These are phyloP conservation scores for Semaprochilodus insignis DNA, from an alignment of 2,797 vertebrate genomes.

Conservation along the genomic window DNA sequence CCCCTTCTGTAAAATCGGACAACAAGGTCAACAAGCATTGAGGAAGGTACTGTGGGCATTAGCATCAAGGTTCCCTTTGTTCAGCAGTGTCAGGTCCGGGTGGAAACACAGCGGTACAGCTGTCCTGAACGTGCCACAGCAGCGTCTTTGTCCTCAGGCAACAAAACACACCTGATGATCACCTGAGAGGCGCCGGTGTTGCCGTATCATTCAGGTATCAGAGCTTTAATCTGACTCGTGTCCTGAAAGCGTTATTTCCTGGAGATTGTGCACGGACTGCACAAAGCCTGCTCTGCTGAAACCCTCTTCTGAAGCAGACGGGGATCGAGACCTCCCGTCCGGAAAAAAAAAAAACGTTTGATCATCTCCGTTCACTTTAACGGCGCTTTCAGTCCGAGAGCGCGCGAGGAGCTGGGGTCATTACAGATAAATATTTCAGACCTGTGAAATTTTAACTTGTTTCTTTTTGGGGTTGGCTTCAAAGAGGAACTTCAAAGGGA, in stretches of 20 bases:
- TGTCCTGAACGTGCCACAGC: not conserved
- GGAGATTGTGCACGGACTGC: not conserved
- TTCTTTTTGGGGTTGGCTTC: slow-evolving; percentile 74
- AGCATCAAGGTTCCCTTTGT: not conserved
- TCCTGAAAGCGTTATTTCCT: not conserved
- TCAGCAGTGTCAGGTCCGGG: not conserved
- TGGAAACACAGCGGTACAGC: not conserved
- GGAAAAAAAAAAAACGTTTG: slow-evolving; percentile 42
- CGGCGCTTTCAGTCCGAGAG: slow-evolving; percentile 49
- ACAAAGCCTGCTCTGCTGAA: not conserved
- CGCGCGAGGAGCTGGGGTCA: slow-evolving; percentile 76
- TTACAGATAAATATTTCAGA: slow-evolving; percentile 81
- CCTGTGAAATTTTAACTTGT: slow-evolving; percentile 75
- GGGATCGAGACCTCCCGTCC: not conserved
- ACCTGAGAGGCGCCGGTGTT: slow-evolving; percentile 11
- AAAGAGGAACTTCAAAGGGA: slow-evolving; percentile 79
- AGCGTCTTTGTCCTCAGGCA: not conserved
- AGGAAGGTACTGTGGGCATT: not conserved
- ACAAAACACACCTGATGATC: slow-evolving; percentile 18
- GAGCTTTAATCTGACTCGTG: not conserved
- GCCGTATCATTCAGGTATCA: not conserved
- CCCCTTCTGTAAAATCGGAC: too few species aligned
- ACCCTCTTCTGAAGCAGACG: not conserved
- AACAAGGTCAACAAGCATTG: not conserved
- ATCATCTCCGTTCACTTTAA: slow-evolving; percentile 49